These are phyloP conservation scores for Cyanistes caeruleus DNA, from an alignment of 2,113 vertebrate species.

Conservation along the genomic window DNA sequence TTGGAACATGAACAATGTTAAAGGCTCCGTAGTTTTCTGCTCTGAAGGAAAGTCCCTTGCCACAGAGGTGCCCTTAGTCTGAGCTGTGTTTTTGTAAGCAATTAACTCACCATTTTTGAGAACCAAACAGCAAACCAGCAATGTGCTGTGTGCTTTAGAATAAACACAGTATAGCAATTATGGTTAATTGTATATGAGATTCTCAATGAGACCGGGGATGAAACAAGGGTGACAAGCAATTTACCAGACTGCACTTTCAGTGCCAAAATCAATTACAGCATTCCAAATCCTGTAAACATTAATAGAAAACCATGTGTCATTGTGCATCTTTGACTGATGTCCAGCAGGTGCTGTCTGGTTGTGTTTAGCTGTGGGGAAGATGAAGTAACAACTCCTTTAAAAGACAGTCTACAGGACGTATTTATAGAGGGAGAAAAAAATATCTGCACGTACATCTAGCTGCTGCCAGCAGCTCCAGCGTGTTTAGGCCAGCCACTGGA, in stretches of 20 bases:
- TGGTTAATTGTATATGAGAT: slow-evolving; percentile 33
- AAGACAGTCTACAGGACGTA: not conserved
- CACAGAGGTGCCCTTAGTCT: not conserved
- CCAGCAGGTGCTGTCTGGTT: not conserved
- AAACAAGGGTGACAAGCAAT: slow-evolving; percentile 50
- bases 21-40: not conserved
- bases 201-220: not conserved
- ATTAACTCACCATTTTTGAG: not conserved
- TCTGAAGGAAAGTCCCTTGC: not conserved
- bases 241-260: slow-evolving; percentile 12
- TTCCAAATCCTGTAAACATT: slow-evolving; percentile 25
- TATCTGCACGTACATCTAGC: not conserved
- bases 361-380: not conserved
- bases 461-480: fast-evolving
- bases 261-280: slow-evolving; percentile 48
- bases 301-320: not conserved
- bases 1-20: not conserved
- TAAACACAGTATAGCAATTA: slow-evolving; percentile 49
- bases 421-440: not conserved
- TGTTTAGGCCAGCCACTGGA: not conserved
- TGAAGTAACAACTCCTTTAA: not conserved
- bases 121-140: not conserved
- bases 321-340: slow-evolving; percentile 25
- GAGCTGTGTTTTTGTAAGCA: not conserved
- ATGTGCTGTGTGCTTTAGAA: not conserved